Conservation (phyloP, 2,888 invertebrate genomes). For the Eutolmus rufibarbis region DNA sequence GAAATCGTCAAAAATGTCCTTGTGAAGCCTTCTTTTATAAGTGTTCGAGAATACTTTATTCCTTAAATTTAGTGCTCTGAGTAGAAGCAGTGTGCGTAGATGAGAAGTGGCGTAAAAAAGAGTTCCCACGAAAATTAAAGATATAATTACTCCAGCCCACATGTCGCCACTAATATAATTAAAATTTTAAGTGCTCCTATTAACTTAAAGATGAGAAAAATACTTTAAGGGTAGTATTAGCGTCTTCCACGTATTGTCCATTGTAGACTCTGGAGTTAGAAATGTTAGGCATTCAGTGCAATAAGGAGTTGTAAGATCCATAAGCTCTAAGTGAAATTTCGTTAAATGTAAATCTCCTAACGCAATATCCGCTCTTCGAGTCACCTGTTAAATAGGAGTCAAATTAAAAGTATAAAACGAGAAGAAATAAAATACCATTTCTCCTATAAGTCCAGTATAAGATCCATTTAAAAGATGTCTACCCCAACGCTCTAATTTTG, state of each 20-base stretch:
- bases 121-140: conserved; percentile 71
- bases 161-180: conserved; percentile 68
- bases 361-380: conserved; percentile 74
- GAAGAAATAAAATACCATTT: conserved; percentile 64
- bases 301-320: conserved; percentile 80
- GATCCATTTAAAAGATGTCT: conserved; percentile 69
- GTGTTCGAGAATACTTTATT: conserved; percentile 57
- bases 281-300: conserved; percentile 86
- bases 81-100: conserved; percentile 53
- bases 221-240: conserved; percentile 81
- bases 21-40: conserved; percentile 53
- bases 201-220: not conserved
- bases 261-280: conserved; percentile 79
- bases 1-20: conserved; percentile 76
- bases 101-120: conserved; percentile 73
- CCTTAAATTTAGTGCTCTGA: conserved; percentile 50
- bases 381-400: conserved; percentile 54
- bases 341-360: conserved; percentile 81
- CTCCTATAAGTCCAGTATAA: conserved; percentile 76
- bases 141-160: conserved; percentile 77
- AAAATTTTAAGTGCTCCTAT: not conserved
- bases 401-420: not conserved
- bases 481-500: conserved; percentile 74
- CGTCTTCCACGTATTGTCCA: conserved; percentile 85
- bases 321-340: conserved; percentile 70